phyloP scores from a whole-genome alignment of 2,797 vertebrate genomes.

The Leptatherina wallacei region DNA sequence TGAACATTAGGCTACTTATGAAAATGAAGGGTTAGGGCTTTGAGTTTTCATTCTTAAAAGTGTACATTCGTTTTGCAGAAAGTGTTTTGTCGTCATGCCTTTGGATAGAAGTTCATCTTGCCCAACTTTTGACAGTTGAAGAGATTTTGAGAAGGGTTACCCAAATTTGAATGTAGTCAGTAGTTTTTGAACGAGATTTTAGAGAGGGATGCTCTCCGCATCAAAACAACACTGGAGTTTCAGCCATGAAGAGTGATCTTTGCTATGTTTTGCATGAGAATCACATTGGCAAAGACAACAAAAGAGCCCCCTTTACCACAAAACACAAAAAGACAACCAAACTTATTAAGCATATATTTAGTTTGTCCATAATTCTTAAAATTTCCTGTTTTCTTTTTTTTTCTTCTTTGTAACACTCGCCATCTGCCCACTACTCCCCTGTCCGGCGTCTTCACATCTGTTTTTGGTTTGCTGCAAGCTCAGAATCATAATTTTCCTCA shows the following conservation, averaged over 20 bases:
- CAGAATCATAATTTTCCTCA: neutral
- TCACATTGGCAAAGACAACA: neutral
- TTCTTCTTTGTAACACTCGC: neutral
- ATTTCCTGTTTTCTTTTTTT: neutral
- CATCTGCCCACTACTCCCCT: neutral
- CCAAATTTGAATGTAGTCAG: neutral
- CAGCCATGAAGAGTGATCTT: neutral
- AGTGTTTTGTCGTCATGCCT: neutral
- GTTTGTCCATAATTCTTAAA: neutral
- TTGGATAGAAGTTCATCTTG: neutral
- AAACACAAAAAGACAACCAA: neutral
- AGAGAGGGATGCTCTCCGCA: neutral
- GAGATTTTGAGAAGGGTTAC: neutral
- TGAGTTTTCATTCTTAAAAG: neutral
- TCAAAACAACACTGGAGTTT: neutral
- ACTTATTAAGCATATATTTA: neutral
- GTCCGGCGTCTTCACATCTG: neutral
- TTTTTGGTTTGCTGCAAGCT: neutral
- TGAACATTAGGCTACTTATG: no score
- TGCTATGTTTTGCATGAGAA: neutral
- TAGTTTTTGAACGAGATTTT: neutral
- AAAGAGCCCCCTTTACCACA: neutral
- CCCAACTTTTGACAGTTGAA: neutral
- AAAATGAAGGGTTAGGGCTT: neutral
- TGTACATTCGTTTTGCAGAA: neutral